phyloP scores from a whole-genome alignment of 2,113 vertebrate genomes.

The Chaetops frenatus region DNA sequence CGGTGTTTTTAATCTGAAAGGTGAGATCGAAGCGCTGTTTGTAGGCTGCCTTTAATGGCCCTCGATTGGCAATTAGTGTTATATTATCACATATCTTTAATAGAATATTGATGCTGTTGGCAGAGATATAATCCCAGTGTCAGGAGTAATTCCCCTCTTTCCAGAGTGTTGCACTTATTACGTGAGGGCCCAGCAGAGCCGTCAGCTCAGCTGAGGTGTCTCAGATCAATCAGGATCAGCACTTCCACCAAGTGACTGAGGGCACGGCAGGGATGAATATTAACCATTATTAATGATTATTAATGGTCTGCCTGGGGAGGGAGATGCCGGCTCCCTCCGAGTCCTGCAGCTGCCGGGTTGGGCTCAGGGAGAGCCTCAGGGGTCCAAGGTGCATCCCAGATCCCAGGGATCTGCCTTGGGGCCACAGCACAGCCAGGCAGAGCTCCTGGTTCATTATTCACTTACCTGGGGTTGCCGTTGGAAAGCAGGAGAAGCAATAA shows the following conservation, averaged over 20 bases:
- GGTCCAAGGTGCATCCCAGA: rapidly evolving
- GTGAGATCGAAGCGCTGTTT: constrained; percentile 39
- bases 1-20: constrained; percentile 26
- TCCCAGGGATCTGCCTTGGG: background rate
- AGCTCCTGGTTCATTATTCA: background rate
- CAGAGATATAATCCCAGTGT: constrained; percentile 47
- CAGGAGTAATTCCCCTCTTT: constrained; percentile 50
- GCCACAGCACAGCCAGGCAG: background rate
- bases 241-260: background rate
- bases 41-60: constrained; percentile 10
- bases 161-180: background rate
- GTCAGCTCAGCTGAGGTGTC: background rate
- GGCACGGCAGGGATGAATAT: background rate
- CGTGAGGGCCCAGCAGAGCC: background rate
- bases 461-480: background rate
- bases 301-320: background rate
- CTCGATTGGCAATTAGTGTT: constrained; percentile 53
- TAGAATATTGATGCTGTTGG: constrained; percentile 61
- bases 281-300: background rate
- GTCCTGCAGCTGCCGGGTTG: rapidly evolving
- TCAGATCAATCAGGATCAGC: constrained; percentile 8
- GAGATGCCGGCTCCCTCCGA: rapidly evolving
- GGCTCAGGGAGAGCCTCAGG: background rate
- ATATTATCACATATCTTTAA: constrained; percentile 54
- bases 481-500: background rate